A percentile compares a stretch with the other conserved stretches of the same genome.
phyloP scores from a whole-genome alignment of 2,113 vertebrate species.

The Sylvilagus bachmani region DNA sequence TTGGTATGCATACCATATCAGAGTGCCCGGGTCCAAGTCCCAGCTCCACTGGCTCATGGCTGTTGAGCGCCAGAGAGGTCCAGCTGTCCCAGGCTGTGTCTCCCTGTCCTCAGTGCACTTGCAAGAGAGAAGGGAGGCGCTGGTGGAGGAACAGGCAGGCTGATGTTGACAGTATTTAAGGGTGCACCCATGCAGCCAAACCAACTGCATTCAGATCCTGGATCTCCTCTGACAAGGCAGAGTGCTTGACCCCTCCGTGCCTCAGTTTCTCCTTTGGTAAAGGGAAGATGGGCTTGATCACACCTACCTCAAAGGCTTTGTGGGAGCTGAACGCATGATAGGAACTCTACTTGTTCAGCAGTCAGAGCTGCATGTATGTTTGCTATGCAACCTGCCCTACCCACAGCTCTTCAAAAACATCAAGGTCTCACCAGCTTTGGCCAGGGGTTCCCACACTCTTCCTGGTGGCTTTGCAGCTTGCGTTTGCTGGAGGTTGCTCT shows the following conservation, averaged over 20 bases:
- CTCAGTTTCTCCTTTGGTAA: background rate
- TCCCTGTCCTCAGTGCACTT: accelerated
- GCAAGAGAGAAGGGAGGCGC: accelerated
- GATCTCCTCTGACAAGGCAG: background rate
- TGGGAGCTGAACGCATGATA: background rate
- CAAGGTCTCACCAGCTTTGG: background rate
- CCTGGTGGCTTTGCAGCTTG: accelerated
- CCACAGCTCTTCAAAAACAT: background rate
- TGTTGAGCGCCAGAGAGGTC: background rate
- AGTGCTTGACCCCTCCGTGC: background rate
- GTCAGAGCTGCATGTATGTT: background rate
- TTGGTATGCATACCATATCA: too few relatives aligned
- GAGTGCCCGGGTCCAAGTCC: too few relatives aligned
- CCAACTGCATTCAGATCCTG: background rate
- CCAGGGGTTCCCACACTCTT: background rate
- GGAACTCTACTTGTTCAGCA: background rate
- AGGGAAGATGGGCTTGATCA: background rate
- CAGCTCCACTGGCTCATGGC: background rate
- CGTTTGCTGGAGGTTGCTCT: slow-evolving; percentile 14
- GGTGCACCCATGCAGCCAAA: too few relatives aligned
- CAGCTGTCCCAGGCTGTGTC: too few relatives aligned
- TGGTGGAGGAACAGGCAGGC: accelerated
- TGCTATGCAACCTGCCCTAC: background rate
- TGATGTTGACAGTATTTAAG: too few relatives aligned
- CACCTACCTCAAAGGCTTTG: background rate